Evolutionary conservation across 1,140 invertebrate genomes (phyloP).

Genomic region (Prorops nasuta): DNA sequence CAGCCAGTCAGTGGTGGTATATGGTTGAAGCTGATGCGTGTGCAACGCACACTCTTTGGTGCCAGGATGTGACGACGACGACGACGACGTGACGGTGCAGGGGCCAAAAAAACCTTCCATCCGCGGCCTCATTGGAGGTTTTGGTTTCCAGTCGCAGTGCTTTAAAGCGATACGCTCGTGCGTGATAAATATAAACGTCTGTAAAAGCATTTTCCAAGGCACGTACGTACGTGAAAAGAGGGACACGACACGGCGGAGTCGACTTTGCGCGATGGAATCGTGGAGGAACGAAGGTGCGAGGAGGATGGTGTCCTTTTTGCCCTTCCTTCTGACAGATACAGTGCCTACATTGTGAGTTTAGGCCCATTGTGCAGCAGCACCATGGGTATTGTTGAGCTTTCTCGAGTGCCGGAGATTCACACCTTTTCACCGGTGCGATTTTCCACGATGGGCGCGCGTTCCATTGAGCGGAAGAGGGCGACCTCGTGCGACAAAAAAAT

Average conservation of each 20-base stretch:
- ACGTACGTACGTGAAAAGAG: too few relatives aligned
- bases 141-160: slow-evolving; percentile 16
- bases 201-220: too few relatives aligned
- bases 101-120: neutral
- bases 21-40: too few relatives aligned
- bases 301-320: slow-evolving; percentile 16
- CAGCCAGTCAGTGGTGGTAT: too few relatives aligned
- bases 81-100: neutral
- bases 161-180: slow-evolving; percentile 29
- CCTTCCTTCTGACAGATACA: slow-evolving; percentile 25
- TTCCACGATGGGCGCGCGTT: slow-evolving; percentile 34
- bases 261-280: neutral
- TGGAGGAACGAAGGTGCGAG: slow-evolving; percentile 14
- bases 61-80: neutral
- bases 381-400: slow-evolving; percentile 46
- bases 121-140: too few relatives aligned
- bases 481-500: neutral
- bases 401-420: slow-evolving; percentile 45
- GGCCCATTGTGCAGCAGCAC: slow-evolving; percentile 40
- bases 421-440: slow-evolving; percentile 50
- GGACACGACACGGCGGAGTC: too few relatives aligned
- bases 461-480: slow-evolving; percentile 37
- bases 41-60: too few relatives aligned
- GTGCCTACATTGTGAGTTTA: slow-evolving; percentile 47
- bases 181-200: too few relatives aligned